Base-by-base conservation (phyloP, 53 echinoderm and acorn worm genomes). In the Henricia sp. region DNA sequence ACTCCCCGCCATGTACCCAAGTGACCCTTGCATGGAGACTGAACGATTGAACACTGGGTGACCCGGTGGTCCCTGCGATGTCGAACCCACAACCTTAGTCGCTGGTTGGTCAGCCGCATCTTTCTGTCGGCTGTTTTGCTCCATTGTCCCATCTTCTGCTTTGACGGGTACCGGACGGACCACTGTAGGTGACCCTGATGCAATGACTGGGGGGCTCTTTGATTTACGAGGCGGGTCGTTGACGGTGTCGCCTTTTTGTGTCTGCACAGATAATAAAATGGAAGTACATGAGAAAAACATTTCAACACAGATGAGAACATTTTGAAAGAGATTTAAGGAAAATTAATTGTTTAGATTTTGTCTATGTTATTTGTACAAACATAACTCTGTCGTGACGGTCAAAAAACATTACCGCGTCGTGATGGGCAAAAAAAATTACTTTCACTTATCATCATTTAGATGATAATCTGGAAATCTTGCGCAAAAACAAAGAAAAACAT, bases 131-230 rank as follows among this genome's bases (percentile, higher is more conserved):
- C n/a, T 21, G 27, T 74, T 53, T 20, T 62, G 90, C 11, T 52
- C 69, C 20, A 50, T 40, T 9, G 57, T 16, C 11, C 70, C 54
- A 4, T 86, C 82, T 12, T 91, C 87, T 50, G 72, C 83, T 67
- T 89, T 95, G 77, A 91, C 84, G 1, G 91, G 91, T 41, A 95
- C 87, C 0, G 95, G 95, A 34, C 89, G 86, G 30, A 92, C 57
- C 36, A 91, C 85, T 0, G 70, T 78, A 14, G 77, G 74, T 0
- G 70, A 84, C 10, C 80, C 87, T 4, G 85, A 67, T 14, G 72
- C 67, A 9, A 85, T 70, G 32, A 32, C 69, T 25, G 76, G 59
- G 27, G 83, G 67, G 35, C 87, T 74, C 8, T 67, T 71, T 14
- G 77, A 20, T 38, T 75, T 84, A 27, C 68, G 77, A 27, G 84